Base-by-base conservation (phyloP, 2,113 vertebrate genomes). In the Alectura lathami region DNA sequence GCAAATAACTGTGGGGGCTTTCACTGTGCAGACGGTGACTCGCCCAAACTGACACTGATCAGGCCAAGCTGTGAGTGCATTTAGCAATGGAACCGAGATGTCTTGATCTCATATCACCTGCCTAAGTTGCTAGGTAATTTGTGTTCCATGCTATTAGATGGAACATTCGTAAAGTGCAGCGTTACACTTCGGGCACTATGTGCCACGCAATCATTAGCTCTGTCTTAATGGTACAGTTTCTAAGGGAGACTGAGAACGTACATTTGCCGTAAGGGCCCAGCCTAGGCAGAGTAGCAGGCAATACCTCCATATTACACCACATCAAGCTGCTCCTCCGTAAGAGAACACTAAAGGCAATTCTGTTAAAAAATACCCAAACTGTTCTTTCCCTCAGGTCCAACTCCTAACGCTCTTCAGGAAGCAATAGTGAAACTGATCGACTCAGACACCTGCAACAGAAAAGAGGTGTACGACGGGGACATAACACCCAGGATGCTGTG, bases 391-490 rank as follows among this genome's bases (percentile, higher is more conserved):
- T 90, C 77, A 98, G 97, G 97, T 94, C 86, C 84, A 75, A 96
- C 89, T 79, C 97, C 99, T 54, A 96, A 96, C 81, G 48, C 98
- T 86, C 98, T 99, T 62, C 99, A 99, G 96, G 99, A 99, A 96
- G 99, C 98, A 23, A 96, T 93, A 32, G 98, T 99, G 86, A 99
- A 98, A 94, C 98, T 99, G 86, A 99, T 99, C 68, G 99, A 99
- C 80, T 98, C 98, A 80, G 96, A 98, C 0, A 98, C 98, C 48
- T 99, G 99, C 87, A 97, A 99, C 60, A 97, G 75, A 50, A 42
- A 78, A 93, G 89, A 97, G 97, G 96, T 97, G 30, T 98, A 98
- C 1, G 48, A 18, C 2, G 98, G 98, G 6, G 96, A 98, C 80
- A 86, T 99, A 96, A 98, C 98, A 8, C 98, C 98, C 40, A 98